These are phyloP conservation scores for Strigops habroptila DNA, from an alignment of 2,113 vertebrate genomes.

Conservation along the genomic window DNA sequence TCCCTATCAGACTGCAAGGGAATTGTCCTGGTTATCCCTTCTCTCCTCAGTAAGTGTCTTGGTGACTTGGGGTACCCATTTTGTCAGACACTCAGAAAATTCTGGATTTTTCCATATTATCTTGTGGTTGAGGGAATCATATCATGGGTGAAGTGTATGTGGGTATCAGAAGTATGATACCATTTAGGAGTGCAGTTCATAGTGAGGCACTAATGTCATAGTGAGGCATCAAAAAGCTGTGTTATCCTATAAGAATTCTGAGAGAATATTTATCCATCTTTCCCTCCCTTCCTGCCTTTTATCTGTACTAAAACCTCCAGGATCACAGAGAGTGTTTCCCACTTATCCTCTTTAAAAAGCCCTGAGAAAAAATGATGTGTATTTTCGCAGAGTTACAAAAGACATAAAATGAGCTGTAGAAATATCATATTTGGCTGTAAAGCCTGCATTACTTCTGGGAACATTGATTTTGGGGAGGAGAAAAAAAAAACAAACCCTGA, in stretches of 20 bases:
- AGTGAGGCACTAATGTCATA: neutral
- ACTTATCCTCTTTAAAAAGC: neutral
- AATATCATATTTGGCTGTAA: neutral
- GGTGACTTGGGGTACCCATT: neutral
- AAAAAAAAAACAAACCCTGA: neutral
- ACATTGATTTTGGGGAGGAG: neutral
- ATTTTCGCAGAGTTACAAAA: neutral
- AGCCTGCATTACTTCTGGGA: neutral
- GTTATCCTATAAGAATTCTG: neutral
- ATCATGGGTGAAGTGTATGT: rapidly evolving
- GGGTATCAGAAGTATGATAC: neutral
- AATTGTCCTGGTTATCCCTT: neutral
- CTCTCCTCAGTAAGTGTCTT: rapidly evolving
- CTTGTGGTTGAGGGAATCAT: neutral
- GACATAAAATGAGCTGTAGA: neutral
- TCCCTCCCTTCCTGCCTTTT: neutral
- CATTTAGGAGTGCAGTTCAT: neutral
- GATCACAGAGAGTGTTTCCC: neutral
- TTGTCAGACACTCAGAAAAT: neutral
- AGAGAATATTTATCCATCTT: neutral
- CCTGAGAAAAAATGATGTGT: neutral
- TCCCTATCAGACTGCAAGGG: neutral
- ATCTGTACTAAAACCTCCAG: neutral
- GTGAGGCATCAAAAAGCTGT: neutral
- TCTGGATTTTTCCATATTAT: neutral